A percentile compares a stretch with the other conserved stretches of the same genome.
These are phyloP conservation scores for Apamea anceps DNA, from an alignment of 2,888 invertebrate genomes.

Conservation along the genomic window DNA sequence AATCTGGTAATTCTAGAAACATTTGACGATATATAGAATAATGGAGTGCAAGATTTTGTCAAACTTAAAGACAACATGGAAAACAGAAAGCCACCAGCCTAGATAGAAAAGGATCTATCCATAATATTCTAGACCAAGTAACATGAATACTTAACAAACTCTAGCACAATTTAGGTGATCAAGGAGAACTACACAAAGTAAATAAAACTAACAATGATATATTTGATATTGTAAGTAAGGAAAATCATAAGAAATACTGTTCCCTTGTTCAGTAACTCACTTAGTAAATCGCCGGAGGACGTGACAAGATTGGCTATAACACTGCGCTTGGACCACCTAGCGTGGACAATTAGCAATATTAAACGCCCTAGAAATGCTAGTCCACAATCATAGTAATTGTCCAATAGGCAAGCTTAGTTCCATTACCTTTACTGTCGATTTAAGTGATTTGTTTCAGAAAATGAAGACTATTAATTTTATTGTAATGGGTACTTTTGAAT, in stretches of 20 bases:
- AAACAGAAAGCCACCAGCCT: not conserved
- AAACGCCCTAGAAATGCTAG: conserved; percentile 36
- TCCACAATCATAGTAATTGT: conserved; percentile 21
- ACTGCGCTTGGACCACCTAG: conserved; percentile 37
- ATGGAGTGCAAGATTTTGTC: not conserved
- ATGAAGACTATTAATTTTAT: not conserved
- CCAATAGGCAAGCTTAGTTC: not conserved
- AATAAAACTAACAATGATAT: conserved; percentile 22
- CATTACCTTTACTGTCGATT: not conserved
- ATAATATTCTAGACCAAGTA: not conserved
- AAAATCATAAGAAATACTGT: conserved; percentile 43
- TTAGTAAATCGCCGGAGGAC: conserved; percentile 25
- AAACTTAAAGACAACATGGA: not conserved
- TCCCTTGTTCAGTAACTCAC: conserved; percentile 24
- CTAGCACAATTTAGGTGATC: conserved; percentile 2
- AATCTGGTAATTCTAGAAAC: not conserved
- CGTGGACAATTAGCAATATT: conserved; percentile 48
- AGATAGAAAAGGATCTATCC: not conserved
- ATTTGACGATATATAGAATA: not conserved
- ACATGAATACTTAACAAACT: not conserved
- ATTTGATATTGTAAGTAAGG: conserved; percentile 30
- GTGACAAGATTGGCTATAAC: conserved; percentile 48
- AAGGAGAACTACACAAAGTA: conserved; percentile 27
- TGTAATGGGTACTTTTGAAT: not conserved
- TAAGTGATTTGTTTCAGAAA: not conserved